phyloP scores from a whole-genome alignment of 1,140 invertebrate genomes.

The Drosophila sproati region DNA sequence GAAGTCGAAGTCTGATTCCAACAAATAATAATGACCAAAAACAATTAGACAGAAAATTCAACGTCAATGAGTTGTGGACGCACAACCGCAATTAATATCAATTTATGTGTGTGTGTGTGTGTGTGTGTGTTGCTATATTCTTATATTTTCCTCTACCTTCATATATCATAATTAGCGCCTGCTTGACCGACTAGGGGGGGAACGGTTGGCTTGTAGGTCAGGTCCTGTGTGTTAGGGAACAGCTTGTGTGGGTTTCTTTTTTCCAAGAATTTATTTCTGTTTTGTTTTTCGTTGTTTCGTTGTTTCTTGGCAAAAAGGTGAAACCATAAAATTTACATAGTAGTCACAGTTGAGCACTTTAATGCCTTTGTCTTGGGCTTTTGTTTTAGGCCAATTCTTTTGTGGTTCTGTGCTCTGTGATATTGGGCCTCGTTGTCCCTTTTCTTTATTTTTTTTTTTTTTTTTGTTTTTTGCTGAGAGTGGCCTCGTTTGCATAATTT shows the following conservation, averaged over 20 bases:
- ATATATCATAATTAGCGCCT: conserved; percentile 76
- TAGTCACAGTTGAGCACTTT: conserved; percentile 43
- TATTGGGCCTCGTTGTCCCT: conserved; percentile 36
- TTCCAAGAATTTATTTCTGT: conserved; percentile 10
- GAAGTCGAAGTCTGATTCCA: conserved; percentile 3
- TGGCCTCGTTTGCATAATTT: conserved; percentile 66
- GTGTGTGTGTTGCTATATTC: conserved; percentile 48
- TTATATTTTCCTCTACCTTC: conserved; percentile 44
- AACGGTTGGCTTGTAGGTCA: background rate
- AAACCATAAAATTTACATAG: conserved; percentile 66
- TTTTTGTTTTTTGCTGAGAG: conserved; percentile 13
- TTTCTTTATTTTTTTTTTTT: background rate
- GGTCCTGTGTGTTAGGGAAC: background rate
- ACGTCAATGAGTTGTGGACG: conserved; percentile 39
- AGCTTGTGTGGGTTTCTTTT: background rate
- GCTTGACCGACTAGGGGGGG: conserved; percentile 22
- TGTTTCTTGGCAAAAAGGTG: conserved; percentile 27
- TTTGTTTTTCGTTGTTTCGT: background rate
- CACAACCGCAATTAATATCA: conserved; percentile 73
- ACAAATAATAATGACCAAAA: conserved; percentile 62
- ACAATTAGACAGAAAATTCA: conserved; percentile 62
- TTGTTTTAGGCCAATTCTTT: conserved; percentile 46
- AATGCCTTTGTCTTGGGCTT: conserved; percentile 42
- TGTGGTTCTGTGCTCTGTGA: conserved; percentile 29
- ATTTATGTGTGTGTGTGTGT: conserved; percentile 49